These are phyloP conservation scores for Hirtodrosophila histrioides DNA, from an alignment of 2,888 invertebrate species.

Conservation along the genomic window DNA sequence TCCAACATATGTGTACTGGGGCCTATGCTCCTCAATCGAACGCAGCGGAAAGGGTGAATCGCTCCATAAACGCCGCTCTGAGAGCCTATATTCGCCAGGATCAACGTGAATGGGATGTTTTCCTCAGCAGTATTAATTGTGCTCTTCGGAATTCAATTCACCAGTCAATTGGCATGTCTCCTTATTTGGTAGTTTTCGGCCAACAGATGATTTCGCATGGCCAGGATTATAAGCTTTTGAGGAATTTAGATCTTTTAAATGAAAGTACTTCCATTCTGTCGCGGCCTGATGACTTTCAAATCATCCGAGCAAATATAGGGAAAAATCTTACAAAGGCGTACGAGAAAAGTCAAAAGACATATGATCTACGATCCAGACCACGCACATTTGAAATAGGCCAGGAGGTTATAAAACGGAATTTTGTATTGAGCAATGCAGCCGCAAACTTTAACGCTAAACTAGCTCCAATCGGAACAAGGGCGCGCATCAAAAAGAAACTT, in stretches of 20 bases:
- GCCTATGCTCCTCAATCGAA: background rate
- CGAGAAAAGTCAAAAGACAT: constrained; percentile 2
- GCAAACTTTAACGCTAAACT: no score
- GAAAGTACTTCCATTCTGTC: background rate
- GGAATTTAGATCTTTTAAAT: constrained; percentile 1
- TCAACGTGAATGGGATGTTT: constrained; percentile 7
- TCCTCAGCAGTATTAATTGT: constrained; percentile 3
- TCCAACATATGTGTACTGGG: background rate
- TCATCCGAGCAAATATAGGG: background rate
- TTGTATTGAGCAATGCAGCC: no score
- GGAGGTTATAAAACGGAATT: no score
- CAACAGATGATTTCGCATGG: constrained; percentile 17
- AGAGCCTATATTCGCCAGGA: constrained; percentile 1
- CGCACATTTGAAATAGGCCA: background rate
- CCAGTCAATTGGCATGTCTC: constrained; percentile 8
- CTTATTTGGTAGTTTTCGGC: background rate
- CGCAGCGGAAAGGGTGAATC: background rate
- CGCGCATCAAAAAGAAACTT: no score
- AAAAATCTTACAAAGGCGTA: background rate
- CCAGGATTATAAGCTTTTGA: constrained; percentile 1
- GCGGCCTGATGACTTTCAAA: constrained; percentile 6
- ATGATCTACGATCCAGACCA: background rate
- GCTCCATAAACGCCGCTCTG: background rate
- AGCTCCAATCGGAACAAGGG: no score
- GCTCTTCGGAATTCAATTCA: constrained; percentile 2